A percentile compares a stretch with the other conserved stretches of the same genome.
Conservation (phyloP, 2,888 invertebrate genomes). For the Pandemis heparana region DNA sequence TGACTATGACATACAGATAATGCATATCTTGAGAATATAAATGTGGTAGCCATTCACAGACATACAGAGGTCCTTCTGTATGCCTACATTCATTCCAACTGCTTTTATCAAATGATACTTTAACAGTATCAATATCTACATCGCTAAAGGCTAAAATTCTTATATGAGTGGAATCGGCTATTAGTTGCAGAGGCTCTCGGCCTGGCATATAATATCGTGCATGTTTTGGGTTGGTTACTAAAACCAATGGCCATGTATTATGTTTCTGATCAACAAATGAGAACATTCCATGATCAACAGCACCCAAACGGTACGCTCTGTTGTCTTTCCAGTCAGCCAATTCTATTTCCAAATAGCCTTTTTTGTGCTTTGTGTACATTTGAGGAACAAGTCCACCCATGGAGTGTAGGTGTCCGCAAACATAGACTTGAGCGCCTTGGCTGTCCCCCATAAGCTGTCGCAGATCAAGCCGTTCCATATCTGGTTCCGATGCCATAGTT, state of each 20-base stretch:
- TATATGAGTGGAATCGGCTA: constrained; percentile 91
- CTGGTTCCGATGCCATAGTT: constrained; percentile 81
- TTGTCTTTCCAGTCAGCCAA: constrained; percentile 97
- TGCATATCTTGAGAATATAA: constrained; percentile 89
- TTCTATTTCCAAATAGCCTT: constrained; percentile 94
- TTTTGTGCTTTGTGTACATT: constrained; percentile 95
- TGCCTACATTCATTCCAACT: constrained; percentile 87
- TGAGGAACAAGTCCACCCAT: constrained; percentile 91
- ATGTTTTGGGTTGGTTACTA: constrained; percentile 97
- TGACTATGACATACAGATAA: constrained; percentile 86
- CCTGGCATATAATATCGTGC: constrained; percentile 90
- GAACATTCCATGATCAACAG: constrained; percentile 95
- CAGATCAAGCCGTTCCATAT: constrained; percentile 78
- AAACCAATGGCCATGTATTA: constrained; percentile 91
- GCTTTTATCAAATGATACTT: constrained; percentile 88
- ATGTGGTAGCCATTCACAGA: constrained; percentile 89
- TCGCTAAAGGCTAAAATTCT: constrained; percentile 93
- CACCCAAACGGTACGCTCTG: constrained; percentile 92
- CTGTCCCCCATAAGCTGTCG: constrained; percentile 86
- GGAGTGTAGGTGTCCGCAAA: constrained; percentile 96
- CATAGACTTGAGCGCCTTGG: constrained; percentile 89
- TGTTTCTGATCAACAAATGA: constrained; percentile 93
- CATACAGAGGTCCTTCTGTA: constrained; percentile 89
- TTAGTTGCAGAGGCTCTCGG: constrained; percentile 89
- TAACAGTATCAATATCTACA: constrained; percentile 87